Base-by-base conservation (phyloP, 2,113 vertebrate species). In the Hippocampus mohnikei region DNA sequence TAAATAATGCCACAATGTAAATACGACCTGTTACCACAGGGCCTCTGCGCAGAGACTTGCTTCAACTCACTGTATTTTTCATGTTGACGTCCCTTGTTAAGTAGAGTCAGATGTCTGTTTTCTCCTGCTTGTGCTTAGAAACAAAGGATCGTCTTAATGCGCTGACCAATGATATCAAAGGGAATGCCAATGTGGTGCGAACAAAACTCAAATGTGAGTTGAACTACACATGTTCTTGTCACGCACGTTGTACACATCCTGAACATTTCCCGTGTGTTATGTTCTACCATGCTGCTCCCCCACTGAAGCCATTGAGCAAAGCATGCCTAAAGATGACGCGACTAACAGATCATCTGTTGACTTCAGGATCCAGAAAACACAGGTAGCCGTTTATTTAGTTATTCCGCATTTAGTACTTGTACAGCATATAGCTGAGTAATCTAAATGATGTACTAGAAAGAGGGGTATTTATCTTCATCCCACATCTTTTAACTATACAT, bases 361-460 rank as follows among this genome's bases (percentile, higher is more conserved):
- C 75, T 85, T 94, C 55, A 92, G 97, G 80, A 97, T 99, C 83
- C 95, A 96, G n/a, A 95, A 94, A 88, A 95, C 95, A 41, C 97
- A 99, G 96, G 97, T 56, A 3, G 2, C 41, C 2, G 0, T 23
- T 21, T 23, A 23, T 5, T 44, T 5, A 29, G 23, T 27, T 7
- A 27, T 15, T 58, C 12, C 2, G 56, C 2, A 58, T 27, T 58
- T 21, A 23, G 1, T 11, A 15, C 12, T 6, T 16, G 12, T 15
- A 8, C 5, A 7, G 18, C 56, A 29, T 59, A 18, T 27, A 13
- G 55, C 23, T 15, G 11, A 58, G 5, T 50, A 20, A 18, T 50
- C 16, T 29, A 29, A 56, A 29, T 29, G 7, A 15, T 16, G 5
- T 29, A 7, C 23, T 58, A 55, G 42, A 44, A 44, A 3, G 2